Percentiles rank a stretch among this genome's conserved stretches.
Evolutionary conservation across 2,888 invertebrate species (phyloP).

Genomic region (Emmelina monodactyla): DNA sequence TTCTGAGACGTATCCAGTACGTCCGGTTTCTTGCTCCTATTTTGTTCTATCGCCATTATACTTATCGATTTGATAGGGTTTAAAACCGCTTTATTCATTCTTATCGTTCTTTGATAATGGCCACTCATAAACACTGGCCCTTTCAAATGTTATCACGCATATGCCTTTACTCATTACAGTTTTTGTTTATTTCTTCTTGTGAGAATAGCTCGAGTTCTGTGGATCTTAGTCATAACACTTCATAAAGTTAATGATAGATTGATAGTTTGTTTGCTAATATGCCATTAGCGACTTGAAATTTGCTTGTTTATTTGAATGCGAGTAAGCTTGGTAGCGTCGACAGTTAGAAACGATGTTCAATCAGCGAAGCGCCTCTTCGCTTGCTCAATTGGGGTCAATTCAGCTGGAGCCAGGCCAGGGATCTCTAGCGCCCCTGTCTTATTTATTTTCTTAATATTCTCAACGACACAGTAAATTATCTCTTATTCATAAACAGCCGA

Average conservation of each 20-base stretch:
- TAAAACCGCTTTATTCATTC: no score
- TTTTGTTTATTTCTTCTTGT: no score
- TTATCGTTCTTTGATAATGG: not conserved
- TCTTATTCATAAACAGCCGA: slow-evolving; percentile 26
- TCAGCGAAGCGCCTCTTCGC: slow-evolving; percentile 60
- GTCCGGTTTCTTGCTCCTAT: not conserved
- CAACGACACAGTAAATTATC: slow-evolving; percentile 40
- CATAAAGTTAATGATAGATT: no score
- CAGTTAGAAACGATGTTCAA: slow-evolving; percentile 56
- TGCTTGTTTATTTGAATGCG: no score
- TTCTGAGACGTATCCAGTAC: not conserved
- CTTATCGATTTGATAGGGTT: not conserved
- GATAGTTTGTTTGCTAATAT: no score
- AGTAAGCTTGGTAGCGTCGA: no score
- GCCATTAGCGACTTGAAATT: no score
- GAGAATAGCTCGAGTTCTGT: no score
- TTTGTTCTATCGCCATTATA: not conserved
- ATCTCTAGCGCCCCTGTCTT: slow-evolving; percentile 56
- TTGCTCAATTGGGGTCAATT: slow-evolving; percentile 65
- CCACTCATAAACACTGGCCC: not conserved
- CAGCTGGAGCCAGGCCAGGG: slow-evolving; percentile 55
- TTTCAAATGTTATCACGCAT: not conserved
- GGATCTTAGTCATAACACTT: no score
- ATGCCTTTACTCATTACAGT: no score
- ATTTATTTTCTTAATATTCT: slow-evolving; percentile 57